phyloP scores from a whole-genome alignment of 2,113 vertebrate genomes.

The Ariopsis seemanni region DNA sequence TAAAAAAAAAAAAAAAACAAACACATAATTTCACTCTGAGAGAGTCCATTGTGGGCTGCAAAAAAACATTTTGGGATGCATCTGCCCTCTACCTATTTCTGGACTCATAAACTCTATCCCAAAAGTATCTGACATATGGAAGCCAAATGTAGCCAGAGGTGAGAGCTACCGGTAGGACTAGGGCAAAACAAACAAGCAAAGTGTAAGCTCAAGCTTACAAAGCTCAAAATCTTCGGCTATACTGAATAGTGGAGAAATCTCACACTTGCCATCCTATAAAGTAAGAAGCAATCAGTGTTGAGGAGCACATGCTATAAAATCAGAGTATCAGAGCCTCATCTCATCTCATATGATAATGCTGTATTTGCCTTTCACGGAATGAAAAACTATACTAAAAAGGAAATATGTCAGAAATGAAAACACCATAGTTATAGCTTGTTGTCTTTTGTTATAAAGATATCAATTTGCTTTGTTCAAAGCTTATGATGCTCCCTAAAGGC shows the following conservation, averaged over 20 bases:
- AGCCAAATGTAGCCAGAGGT: conserved; percentile 54
- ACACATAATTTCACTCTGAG: conserved; percentile 12
- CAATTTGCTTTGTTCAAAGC: neutral
- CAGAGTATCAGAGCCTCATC: neutral
- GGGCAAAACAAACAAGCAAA: neutral
- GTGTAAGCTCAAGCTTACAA: neutral
- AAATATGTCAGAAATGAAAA: neutral
- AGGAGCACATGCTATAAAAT: no score
- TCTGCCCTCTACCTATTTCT: conserved; percentile 61
- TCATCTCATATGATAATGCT: neutral
- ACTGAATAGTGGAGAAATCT: neutral
- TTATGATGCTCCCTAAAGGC: neutral
- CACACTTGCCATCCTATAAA: neutral
- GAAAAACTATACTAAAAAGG: neutral
- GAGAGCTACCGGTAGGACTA: conserved; percentile 35
- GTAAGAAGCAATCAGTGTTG: neutral
- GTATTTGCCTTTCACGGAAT: neutral
- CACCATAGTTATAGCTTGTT: neutral
- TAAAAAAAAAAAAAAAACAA: conserved; percentile 1
- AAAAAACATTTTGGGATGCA: neutral
- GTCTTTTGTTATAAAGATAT: neutral
- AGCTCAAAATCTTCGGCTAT: neutral
- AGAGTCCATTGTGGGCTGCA: neutral
- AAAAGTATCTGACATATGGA: conserved; percentile 65
- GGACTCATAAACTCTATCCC: conserved; percentile 54